phyloP scores from a whole-genome alignment of 2,797 vertebrate genomes.

The Intellagama lesueurii region DNA sequence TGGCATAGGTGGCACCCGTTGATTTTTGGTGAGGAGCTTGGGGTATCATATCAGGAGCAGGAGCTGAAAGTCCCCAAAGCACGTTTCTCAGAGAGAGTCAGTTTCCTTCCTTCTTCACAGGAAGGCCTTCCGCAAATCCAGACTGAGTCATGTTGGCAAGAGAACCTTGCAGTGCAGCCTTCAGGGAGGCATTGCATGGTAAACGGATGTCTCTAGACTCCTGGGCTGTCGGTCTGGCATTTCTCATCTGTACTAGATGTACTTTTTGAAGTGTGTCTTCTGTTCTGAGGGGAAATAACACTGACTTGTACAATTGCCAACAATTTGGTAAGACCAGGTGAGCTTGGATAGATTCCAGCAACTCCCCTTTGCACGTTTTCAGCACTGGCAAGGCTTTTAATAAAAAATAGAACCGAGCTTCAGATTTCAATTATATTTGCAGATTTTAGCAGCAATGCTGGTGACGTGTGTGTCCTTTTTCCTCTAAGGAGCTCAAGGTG shows the following conservation, averaged over 20 bases:
- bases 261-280: conserved; percentile 45
- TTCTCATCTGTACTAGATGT: conserved; percentile 19
- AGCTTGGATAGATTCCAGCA: conserved; percentile 30
- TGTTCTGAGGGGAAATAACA: background rate
- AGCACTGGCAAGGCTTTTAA: background rate
- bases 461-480: background rate
- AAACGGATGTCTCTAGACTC: conserved; percentile 36
- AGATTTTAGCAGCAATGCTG: background rate
- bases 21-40: no score
- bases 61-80: background rate
- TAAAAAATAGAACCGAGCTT: background rate
- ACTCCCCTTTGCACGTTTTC: background rate
- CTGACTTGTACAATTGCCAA: conserved; percentile 6
- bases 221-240: conserved; percentile 8
- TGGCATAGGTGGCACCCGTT: background rate
- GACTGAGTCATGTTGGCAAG: conserved; percentile 32
- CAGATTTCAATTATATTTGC: background rate
- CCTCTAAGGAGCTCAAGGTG: no score
- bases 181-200: conserved; percentile 13
- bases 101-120: conserved; percentile 14
- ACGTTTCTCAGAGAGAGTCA: background rate
- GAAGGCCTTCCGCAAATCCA: conserved; percentile 17
- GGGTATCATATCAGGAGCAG: background rate
- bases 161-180: background rate
- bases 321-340: conserved; percentile 17